Conservation (phyloP, 1,140 invertebrate species). For the Linepithema humile region DNA sequence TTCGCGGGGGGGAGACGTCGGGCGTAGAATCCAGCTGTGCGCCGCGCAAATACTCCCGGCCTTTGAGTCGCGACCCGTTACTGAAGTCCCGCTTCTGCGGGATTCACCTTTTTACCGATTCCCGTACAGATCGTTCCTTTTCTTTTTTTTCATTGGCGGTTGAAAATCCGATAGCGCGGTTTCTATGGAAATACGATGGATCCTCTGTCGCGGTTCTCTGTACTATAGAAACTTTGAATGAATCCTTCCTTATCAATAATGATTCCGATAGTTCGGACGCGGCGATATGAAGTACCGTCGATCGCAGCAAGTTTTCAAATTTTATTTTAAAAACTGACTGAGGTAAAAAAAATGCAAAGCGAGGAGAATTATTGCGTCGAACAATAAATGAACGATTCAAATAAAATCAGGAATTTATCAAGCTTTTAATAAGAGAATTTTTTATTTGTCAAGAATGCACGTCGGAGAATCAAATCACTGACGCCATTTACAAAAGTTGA, state of each 20-base stretch:
- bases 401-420: no score
- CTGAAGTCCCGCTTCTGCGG: conserved; percentile 23
- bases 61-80: conserved; percentile 41
- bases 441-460: no score
- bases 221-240: not conserved
- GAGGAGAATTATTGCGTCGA: no score
- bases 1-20: conserved; percentile 28
- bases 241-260: not conserved
- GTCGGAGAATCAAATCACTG: no score
- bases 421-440: no score
- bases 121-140: not conserved
- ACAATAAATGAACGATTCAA: no score
- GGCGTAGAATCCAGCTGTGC: not conserved
- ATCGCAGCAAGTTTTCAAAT: not conserved
- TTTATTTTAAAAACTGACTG: no score
- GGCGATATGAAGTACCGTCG: not conserved
- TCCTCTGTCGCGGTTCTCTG: not conserved
- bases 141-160: not conserved
- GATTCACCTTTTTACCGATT: conserved; percentile 41
- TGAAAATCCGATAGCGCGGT: conserved; percentile 4
- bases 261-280: not conserved
- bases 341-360: no score
- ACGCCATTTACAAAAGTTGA: no score
- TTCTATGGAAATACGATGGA: not conserved
- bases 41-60: not conserved